Evolutionary conservation across 2,113 vertebrate species (phyloP), one percentile per base, ranked within the genome.

Genomic region (Rhinopomastus cyanomelas): DNA sequence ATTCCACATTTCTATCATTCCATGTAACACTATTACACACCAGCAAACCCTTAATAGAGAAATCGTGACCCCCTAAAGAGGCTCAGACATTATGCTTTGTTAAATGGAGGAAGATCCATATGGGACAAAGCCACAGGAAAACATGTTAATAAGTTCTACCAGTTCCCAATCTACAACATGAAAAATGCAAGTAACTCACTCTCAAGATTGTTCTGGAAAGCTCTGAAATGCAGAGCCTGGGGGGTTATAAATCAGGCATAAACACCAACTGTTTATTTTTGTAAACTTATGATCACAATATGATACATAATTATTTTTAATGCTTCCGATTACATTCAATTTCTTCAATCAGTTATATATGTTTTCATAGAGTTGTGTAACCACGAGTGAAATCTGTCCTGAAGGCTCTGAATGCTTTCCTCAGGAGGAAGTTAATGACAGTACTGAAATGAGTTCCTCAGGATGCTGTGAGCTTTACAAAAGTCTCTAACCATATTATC

Each of bases 321-420:
- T n/a, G 32, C 23, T 89, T 81, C 29, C 21, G 25, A 25, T 85
- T 62, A 59, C 85, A 72, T 69, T 77, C 14, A 9, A 2, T 66
- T 82, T 81, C 61, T 89, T 66, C 69, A 91, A 85, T 72, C 61
- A 65, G 64, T 78, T 92, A 53, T 56, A 55, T 27, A 32, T 5
- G 1, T 32, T 81, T 93, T 84, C 59, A 29, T 55, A 44, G 15
- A 91, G 53, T 51, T 81, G 53, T 72, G 36, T 57, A 84, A 95
- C 77, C 6, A 3, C 1, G 3, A 85, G 76, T 68, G 92, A 91
- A 94, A 86, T 81, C 69, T 74, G 29, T 59, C 84, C 52, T 82
- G 66, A 87, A 85, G 59, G 62, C 49, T 72, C 18, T 55, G 53
- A 75, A 94, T 57, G 68, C 48, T 81, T 86, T 95, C 56, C 85